Conservation (phyloP, 2,797 vertebrate genomes). For the Parambassis ranga region DNA sequence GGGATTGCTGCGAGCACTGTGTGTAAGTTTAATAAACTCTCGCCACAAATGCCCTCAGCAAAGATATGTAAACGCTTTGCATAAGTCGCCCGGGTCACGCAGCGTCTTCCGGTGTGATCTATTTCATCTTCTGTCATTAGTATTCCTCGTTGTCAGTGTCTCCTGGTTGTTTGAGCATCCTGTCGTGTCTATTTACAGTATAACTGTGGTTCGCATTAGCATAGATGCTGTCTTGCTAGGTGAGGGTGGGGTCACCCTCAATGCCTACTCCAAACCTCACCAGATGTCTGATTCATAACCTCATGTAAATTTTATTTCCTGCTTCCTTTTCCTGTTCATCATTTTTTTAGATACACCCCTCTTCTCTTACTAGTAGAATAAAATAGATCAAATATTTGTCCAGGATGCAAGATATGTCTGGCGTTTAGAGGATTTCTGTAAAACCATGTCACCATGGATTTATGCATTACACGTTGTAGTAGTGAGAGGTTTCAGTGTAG, state of each 20-base stretch:
- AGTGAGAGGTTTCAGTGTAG: no score
- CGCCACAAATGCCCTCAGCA: constrained; percentile 44
- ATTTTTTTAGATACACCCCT: constrained; percentile 47
- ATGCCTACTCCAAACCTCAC: constrained; percentile 27
- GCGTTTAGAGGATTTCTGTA: constrained; percentile 4
- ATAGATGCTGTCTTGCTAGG: neutral
- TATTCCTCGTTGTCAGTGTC: constrained; percentile 43
- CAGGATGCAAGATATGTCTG: constrained; percentile 22
- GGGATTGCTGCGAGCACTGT: constrained; percentile 35
- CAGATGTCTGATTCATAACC: constrained; percentile 61
- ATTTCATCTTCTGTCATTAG: constrained; percentile 56
- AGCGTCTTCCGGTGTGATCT: constrained; percentile 54
- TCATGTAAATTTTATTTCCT: constrained; percentile 64
- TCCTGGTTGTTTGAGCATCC: constrained; percentile 12
- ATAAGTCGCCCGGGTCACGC: constrained; percentile 40
- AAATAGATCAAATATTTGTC: constrained; percentile 43
- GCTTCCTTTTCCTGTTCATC: constrained; percentile 46
- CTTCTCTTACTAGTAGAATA: constrained; percentile 23
- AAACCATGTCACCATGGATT: neutral
- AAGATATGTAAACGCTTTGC: constrained; percentile 41
- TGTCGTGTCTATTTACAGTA: constrained; percentile 12
- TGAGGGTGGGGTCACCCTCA: neutral
- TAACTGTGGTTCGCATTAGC: constrained; percentile 8
- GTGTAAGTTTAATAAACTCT: constrained; percentile 68
- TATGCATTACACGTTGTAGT: no score